phyloP scores from a whole-genome alignment of 2,113 vertebrate species.

The Myrmophylax atrothorax region DNA sequence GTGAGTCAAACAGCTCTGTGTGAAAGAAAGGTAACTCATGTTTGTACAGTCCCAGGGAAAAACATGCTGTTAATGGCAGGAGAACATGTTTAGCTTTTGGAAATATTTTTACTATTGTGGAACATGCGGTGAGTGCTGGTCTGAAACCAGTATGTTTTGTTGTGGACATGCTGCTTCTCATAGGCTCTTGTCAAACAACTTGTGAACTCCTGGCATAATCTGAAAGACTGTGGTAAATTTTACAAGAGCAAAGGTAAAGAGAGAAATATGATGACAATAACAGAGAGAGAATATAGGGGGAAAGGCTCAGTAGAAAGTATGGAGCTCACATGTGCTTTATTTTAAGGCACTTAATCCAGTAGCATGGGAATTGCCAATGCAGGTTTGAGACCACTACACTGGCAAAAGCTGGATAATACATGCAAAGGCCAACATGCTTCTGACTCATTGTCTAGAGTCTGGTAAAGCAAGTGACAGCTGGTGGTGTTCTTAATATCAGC shows the following conservation, averaged over 20 bases:
- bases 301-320: neutral
- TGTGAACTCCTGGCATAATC: neutral
- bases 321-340: neutral
- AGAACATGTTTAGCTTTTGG: neutral
- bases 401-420: neutral
- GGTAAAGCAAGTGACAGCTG: slow-evolving; percentile 44
- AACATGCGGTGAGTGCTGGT: neutral
- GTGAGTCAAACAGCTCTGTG: neutral
- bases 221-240: neutral
- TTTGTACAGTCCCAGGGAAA: neutral
- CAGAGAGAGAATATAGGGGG: neutral
- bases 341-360: neutral
- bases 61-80: neutral
- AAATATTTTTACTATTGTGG: neutral
- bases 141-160: neutral
- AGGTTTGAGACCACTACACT: neutral
- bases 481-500: slow-evolving; percentile 48
- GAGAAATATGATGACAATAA: neutral
- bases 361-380: neutral
- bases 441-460: slow-evolving; percentile 47
- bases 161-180: neutral
- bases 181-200: neutral
- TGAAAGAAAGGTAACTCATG: neutral
- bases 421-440: slow-evolving; percentile 30
- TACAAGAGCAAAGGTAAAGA: neutral